A percentile compares a stretch with the other conserved stretches of the same genome.
These are phyloP conservation scores for Cyprinodon diabolis DNA, from an alignment of 2,797 vertebrate genomes.

Conservation along the genomic window DNA sequence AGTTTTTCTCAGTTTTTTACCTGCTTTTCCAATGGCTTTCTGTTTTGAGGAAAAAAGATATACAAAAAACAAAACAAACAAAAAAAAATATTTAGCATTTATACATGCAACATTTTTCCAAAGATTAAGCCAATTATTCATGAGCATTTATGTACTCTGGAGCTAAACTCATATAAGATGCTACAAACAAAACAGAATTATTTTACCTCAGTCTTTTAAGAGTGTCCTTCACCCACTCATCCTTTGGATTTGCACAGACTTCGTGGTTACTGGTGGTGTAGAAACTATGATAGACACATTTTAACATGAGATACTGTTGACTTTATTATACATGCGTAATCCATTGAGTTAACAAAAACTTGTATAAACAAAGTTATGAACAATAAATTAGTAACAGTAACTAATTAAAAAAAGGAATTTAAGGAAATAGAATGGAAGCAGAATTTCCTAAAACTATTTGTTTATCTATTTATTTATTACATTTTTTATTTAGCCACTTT, in stretches of 20 bases:
- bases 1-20: neutral
- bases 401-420: no score
- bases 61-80: no score
- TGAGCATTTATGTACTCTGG: neutral
- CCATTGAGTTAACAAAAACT: neutral
- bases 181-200: slow-evolving; percentile 6
- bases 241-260: slow-evolving; percentile 56
- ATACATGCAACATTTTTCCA: neutral
- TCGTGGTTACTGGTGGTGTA: slow-evolving; percentile 50
- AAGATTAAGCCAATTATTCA: neutral
- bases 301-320: neutral
- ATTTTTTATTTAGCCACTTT: no score
- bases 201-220: slow-evolving; percentile 72
- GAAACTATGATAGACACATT: slow-evolving; percentile 62
- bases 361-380: no score
- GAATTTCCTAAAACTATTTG: no score
- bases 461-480: no score
- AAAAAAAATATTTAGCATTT: neutral
- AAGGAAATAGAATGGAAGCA: no score
- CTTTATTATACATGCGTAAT: neutral
- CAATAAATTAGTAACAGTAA: no score
- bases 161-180: slow-evolving; percentile 1
- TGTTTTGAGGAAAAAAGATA: slow-evolving; percentile 47
- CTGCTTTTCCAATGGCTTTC: neutral
- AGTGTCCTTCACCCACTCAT: slow-evolving; percentile 69